Conservation (phyloP, 2,888 invertebrate genomes). For the Margaritifera margaritifera region DNA sequence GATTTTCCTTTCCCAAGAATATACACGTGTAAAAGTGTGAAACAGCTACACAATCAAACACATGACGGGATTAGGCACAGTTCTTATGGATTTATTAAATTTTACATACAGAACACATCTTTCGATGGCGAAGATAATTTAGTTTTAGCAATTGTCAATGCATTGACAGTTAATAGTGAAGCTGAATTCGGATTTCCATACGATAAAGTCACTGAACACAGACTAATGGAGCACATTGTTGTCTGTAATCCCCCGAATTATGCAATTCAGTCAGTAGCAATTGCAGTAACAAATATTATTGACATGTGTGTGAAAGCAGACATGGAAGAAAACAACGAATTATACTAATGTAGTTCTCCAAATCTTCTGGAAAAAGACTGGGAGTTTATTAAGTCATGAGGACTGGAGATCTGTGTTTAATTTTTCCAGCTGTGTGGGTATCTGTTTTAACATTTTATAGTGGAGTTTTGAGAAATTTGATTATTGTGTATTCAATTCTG, state of each 20-base stretch:
- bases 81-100: constrained; percentile 5
- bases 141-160: constrained; percentile 4
- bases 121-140: not conserved
- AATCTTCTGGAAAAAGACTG: constrained; percentile 3
- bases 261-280: not conserved
- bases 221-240: constrained; percentile 4
- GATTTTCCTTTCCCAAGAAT: constrained; percentile 9
- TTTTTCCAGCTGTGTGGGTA: not conserved
- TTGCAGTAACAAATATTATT: not conserved
- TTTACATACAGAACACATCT: constrained; percentile 1
- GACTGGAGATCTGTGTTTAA: not conserved
- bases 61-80: not conserved
- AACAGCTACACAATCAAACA: constrained; percentile 9
- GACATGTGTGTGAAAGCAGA: not conserved
- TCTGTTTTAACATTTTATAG: not conserved
- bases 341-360: not conserved
- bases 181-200: constrained; percentile 4
- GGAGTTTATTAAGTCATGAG: too few species aligned
- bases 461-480: not conserved
- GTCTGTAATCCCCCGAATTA: constrained; percentile 1
- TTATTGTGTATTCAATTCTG: too few species aligned
- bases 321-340: not conserved
- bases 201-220: constrained; percentile 3
- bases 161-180: constrained; percentile 10
- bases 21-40: constrained; percentile 9